A percentile compares a stretch with the other conserved stretches of the same genome.
These are phyloP conservation scores for Perccottus glenii DNA, from an alignment of 2,113 vertebrate genomes.

Conservation along the genomic window DNA sequence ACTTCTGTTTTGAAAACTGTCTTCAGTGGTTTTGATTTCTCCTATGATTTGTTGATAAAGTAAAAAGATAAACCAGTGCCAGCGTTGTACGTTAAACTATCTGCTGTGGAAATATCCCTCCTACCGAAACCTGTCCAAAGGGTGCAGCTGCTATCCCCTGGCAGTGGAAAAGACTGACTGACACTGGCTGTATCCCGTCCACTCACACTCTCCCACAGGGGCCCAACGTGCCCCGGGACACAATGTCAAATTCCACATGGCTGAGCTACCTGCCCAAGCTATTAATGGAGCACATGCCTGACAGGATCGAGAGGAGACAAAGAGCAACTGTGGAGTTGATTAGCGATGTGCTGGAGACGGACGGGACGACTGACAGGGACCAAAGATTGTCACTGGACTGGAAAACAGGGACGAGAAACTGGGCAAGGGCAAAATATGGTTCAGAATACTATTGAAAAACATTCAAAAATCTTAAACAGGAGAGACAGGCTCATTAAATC, in stretches of 20 bases:
- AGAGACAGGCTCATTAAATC: too few relatives aligned
- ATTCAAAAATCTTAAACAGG: too few relatives aligned
- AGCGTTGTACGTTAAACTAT: not conserved
- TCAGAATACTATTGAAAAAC: too few relatives aligned
- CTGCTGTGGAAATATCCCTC: conserved; percentile 4
- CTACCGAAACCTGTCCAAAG: conserved; percentile 29
- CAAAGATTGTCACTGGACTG: not conserved
- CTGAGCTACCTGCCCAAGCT: conserved; percentile 70
- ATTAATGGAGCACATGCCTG: conserved; percentile 66
- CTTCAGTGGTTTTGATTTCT: not conserved
- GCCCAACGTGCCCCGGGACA: conserved; percentile 52
- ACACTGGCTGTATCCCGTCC: conserved; percentile 56
- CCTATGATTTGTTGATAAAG: not conserved
- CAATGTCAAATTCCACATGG: conserved; percentile 79
- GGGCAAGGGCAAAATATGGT: too few relatives aligned
- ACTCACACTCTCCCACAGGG: conserved; percentile 56
- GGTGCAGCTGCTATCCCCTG: not conserved
- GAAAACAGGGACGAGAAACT: not conserved
- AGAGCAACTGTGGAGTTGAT: conserved; percentile 54
- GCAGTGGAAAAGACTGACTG: conserved; percentile 35
- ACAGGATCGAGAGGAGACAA: conserved; percentile 38
- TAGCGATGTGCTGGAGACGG: conserved; percentile 59
- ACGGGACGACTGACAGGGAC: conserved; percentile 14
- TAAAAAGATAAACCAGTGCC: not conserved
- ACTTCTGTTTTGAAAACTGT: not conserved